These are phyloP conservation scores for Acridotheres tristis DNA, from an alignment of 2,797 vertebrate species.

Conservation along the genomic window DNA sequence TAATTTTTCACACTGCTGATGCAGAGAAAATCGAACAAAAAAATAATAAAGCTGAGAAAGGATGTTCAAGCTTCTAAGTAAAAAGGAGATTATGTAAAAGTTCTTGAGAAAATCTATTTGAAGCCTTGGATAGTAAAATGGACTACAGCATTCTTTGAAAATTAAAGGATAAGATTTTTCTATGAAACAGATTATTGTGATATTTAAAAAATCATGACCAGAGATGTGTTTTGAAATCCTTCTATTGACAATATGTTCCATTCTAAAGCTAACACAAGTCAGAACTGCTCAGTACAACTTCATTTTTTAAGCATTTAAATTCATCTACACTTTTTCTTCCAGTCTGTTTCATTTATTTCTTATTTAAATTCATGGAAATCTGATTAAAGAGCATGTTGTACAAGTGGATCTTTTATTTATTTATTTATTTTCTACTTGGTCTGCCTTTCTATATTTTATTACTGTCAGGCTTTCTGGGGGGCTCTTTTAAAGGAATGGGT, in stretches of 20 bases:
- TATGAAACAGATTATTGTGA: not conserved
- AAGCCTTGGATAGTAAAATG: not conserved
- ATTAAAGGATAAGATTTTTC: not conserved
- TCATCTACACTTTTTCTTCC: not conserved
- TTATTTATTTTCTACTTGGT: conserved; percentile 47
- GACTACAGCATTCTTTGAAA: not conserved
- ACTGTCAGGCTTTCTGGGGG: conserved; percentile 28
- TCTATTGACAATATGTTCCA: not conserved
- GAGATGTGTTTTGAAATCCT: not conserved
- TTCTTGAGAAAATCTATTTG: not conserved
- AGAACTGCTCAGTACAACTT: not conserved
- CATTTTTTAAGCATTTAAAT: not conserved
- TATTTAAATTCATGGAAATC: conserved; percentile 17
- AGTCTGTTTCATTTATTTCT: not conserved
- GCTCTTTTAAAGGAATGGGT: conserved; percentile 27
- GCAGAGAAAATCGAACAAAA: not conserved
- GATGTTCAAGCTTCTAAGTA: not conserved
- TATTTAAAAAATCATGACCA: not conserved
- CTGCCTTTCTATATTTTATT: conserved; percentile 48
- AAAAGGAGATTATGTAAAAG: not conserved
- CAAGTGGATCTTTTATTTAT: conserved; percentile 35
- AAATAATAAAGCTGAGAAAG: not conserved
- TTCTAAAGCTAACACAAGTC: not conserved
- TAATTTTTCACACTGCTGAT: not conserved
- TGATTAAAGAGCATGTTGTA: conserved; percentile 26